Evolutionary conservation across 2,113 vertebrate species (phyloP), one percentile per base, ranked within the genome.

Genomic region (Stercorarius parasiticus): DNA sequence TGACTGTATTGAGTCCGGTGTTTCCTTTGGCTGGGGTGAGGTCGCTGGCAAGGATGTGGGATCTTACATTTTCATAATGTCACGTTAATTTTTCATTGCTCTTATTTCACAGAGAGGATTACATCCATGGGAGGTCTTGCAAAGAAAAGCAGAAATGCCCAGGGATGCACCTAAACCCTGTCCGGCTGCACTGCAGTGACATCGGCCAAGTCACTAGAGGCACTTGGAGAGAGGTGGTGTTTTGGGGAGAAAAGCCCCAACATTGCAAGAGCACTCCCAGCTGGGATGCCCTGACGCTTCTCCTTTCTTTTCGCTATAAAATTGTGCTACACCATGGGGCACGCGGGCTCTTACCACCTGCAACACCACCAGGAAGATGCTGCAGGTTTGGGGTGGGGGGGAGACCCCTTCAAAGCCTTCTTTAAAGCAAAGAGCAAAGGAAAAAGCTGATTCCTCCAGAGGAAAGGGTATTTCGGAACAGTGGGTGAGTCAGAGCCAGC

Each of bases 401-500:
- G 7, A 50, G 5, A 45, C 13, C 21, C 21, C 23, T 72, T 36
- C 27, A 66, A 47, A 81, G 42, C 27, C 18, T 47, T 58, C 15
- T 22, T 56, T 64, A 61, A 52, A 90, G 45, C 45, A 38, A 66
- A 9, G 11, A 83, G 32, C 27, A 15, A 32, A 52, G 47, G 74
- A 83, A 77, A 49, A 84, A 72, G 20, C 32, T 0, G 2, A 10
- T 81, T 77, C 20, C 45, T 79, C 40, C 0, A 0, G 23, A 90
- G 70, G 22, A 88, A 77, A 88, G 49, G 34, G 70, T 73, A 82
- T 84, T 92, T 92, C 0, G 2, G 82, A 92, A 82, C 82, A 90
- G 78, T 2, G 55, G n/a, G 69, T 96, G 86, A 96, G 55, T 95
- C 92, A 94, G 40, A 92, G 65, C 53, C 79, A 26, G 38, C 78